Conservation (phyloP, 2,797 vertebrate genomes). For the Avahi laniger region DNA sequence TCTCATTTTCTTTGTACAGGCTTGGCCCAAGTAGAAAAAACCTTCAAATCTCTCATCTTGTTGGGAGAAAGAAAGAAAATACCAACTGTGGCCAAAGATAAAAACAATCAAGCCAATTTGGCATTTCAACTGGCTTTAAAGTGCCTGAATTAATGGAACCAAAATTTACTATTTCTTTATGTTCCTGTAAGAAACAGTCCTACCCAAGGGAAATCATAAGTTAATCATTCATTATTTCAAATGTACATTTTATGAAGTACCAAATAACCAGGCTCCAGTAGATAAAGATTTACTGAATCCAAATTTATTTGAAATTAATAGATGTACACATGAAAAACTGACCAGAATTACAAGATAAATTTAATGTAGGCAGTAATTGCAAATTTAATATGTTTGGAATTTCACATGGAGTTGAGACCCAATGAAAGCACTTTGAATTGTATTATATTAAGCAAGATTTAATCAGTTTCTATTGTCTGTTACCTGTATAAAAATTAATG, state of each 20-base stretch:
- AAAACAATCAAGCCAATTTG: background rate
- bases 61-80: slow-evolving; percentile 31
- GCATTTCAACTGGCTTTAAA: background rate
- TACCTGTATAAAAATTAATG: background rate
- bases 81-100: background rate
- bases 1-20: background rate
- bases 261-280: background rate
- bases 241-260: background rate
- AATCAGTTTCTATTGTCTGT: background rate
- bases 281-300: background rate
- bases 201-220: background rate
- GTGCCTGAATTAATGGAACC: background rate
- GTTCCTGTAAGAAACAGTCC: background rate
- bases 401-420: background rate
- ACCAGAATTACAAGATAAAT: background rate
- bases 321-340: background rate
- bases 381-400: background rate
- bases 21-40: background rate
- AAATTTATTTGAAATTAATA: background rate
- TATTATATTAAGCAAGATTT: background rate
- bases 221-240: background rate
- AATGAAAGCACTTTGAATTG: background rate
- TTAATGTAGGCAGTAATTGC: background rate
- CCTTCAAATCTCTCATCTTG: background rate
- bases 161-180: background rate